Conservation (phyloP, 2,797 vertebrate genomes). For the Paguma larvata region DNA sequence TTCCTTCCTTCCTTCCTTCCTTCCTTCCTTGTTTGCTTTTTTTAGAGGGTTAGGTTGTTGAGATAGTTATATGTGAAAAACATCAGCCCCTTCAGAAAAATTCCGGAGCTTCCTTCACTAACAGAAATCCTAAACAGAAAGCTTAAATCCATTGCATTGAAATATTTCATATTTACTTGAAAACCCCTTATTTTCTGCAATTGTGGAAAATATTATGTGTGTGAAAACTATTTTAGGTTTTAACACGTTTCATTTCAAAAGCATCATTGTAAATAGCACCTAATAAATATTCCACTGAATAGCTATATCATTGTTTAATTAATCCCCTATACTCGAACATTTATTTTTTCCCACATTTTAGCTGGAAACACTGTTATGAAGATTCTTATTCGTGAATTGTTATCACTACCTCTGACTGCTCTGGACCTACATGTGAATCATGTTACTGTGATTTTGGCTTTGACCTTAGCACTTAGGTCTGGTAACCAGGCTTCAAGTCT, state of each 20-base stretch:
- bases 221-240: background rate
- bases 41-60: background rate
- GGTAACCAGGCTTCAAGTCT: background rate
- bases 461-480: background rate
- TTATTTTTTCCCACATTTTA: background rate
- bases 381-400: background rate
- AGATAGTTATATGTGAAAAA: background rate
- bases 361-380: background rate
- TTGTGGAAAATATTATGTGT: background rate
- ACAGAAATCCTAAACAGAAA: constrained; percentile 8
- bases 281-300: background rate
- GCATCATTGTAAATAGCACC: background rate
- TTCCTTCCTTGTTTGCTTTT: background rate
- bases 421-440: background rate
- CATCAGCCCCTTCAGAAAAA: background rate
- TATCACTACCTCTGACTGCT: background rate
- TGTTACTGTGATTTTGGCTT: background rate
- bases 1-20: background rate
- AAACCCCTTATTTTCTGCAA: background rate
- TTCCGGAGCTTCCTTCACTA: background rate
- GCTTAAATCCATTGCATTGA: background rate
- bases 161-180: background rate
- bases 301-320: background rate
- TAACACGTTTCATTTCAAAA: constrained; percentile 14
- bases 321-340: background rate